A percentile compares a stretch with the other conserved stretches of the same genome.
These are phyloP conservation scores for Epizoanthus illoricatus DNA, from an alignment of 92 coral and sea anemone species.

Conservation along the genomic window DNA sequence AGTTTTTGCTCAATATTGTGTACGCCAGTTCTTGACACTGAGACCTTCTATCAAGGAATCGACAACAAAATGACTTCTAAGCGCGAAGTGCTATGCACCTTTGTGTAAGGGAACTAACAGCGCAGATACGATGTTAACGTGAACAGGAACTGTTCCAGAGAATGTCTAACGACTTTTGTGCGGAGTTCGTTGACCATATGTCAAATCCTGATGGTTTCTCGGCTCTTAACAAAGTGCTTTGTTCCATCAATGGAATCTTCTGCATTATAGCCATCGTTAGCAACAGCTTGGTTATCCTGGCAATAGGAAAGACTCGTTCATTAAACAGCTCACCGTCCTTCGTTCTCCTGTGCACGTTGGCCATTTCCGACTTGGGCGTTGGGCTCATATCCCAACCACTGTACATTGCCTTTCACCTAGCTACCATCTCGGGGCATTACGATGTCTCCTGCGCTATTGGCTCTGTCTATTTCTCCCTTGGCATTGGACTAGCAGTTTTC, in stretches of 20 bases:
- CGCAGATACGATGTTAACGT: not conserved
- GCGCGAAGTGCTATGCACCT: too few relatives aligned
- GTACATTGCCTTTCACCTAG: slow-evolving; percentile 1
- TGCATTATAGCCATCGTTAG: slow-evolving; percentile 13
- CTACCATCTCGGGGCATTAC: not conserved
- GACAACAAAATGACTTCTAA: too few relatives aligned
- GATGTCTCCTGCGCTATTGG: slow-evolving; percentile 10
- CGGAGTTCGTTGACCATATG: not conserved
- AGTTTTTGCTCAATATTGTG: too few relatives aligned
- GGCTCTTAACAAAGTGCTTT: not conserved
- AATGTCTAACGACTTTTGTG: slow-evolving; percentile 3
- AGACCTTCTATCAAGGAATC: too few relatives aligned
- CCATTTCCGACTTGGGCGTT: slow-evolving; percentile 17
- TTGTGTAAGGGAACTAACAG: not conserved
- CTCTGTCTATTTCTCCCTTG: slow-evolving; percentile 12
- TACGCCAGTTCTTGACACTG: too few relatives aligned
- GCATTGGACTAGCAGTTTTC: slow-evolving; percentile 25
- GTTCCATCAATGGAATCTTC: slow-evolving; percentile 10
- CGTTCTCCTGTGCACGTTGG: slow-evolving; percentile 13
- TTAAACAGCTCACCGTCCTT: slow-evolving; percentile 20
- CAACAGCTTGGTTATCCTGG: slow-evolving; percentile 27
- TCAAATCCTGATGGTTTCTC: not conserved
- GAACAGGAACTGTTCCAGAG: not conserved
- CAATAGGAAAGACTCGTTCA: slow-evolving; percentile 19
- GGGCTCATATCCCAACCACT: slow-evolving; percentile 29